A percentile compares a stretch with the other conserved stretches of the same genome.
Evolutionary conservation across 2,888 invertebrate species (phyloP).

Genomic region (Teleiodes luculella): DNA sequence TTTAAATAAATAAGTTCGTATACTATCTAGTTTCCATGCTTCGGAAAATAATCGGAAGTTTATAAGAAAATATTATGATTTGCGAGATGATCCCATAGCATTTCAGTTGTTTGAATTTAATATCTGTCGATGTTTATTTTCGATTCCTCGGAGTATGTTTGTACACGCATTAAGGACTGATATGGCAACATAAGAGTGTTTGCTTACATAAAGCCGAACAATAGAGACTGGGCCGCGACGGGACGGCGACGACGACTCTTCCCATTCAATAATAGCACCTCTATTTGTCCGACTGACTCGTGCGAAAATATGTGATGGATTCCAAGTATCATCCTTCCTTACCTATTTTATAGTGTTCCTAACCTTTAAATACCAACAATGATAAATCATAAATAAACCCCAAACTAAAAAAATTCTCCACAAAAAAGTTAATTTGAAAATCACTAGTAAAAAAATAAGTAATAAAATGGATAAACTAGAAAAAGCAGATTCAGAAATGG

Average conservation of each 20-base stretch:
- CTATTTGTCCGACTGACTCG: slow-evolving; percentile 36
- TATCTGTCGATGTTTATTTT: slow-evolving; percentile 52
- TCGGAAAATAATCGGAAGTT: slow-evolving; percentile 27
- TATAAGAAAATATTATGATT: slow-evolving; percentile 32
- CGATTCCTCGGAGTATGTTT: slow-evolving; percentile 52
- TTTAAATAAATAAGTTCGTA: slow-evolving; percentile 20
- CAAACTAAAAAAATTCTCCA: neutral
- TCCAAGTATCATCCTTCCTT: neutral
- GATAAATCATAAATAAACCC: neutral
- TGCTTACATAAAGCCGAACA: slow-evolving; percentile 56
- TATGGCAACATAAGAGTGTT: slow-evolving; percentile 67
- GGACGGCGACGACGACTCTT: slow-evolving; percentile 32
- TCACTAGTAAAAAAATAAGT: no score
- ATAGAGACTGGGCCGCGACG: slow-evolving; percentile 45
- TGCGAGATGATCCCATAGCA: slow-evolving; percentile 27
- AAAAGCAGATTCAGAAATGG: slow-evolving; percentile 33
- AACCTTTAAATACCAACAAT: neutral
- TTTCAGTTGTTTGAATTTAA: slow-evolving; percentile 43
- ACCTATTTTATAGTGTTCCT: neutral
- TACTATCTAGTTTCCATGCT: slow-evolving; percentile 17
- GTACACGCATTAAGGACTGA: slow-evolving; percentile 56
- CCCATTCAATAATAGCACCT: slow-evolving; percentile 44
- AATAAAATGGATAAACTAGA: slow-evolving; percentile 42
- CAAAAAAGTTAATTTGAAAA: no score
- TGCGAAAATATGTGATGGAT: slow-evolving; percentile 3